Conservation (phyloP, 2,113 vertebrate genomes). For the Nycticryphes semicollaris region DNA sequence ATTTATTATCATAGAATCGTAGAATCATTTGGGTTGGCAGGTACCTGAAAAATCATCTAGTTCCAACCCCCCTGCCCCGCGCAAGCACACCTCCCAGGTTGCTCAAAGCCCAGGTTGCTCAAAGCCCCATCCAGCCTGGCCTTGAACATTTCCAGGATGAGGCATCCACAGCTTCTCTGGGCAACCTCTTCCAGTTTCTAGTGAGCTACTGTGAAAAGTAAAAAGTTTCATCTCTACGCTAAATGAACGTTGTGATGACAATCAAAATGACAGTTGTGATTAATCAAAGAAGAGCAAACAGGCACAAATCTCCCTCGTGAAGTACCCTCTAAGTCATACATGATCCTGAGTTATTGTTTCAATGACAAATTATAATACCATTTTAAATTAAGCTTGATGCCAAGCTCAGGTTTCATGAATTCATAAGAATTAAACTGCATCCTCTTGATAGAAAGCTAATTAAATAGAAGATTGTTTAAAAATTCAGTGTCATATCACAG, state of each 20-base stretch:
- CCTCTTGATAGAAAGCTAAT: not conserved
- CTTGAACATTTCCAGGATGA: not conserved
- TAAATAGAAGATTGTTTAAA: not conserved
- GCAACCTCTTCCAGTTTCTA: not conserved
- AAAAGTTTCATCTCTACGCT: not conserved
- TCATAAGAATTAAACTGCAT: not conserved
- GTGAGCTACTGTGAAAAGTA: not conserved
- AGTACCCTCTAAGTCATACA: not conserved
- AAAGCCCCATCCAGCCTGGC: not conserved
- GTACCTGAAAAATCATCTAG: not conserved
- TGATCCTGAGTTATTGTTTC: not conserved
- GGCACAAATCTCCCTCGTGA: not conserved
- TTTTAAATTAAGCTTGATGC: not conserved
- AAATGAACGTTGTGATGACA: too few species aligned
- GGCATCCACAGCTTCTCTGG: not conserved
- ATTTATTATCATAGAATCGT: not conserved
- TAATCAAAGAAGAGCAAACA: not conserved
- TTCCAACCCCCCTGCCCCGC: not conserved
- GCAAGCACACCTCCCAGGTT: not conserved
- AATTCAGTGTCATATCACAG: not conserved
- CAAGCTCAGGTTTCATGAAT: not conserved
- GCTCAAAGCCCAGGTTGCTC: not conserved
- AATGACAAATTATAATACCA: not conserved
- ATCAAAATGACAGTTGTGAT: not conserved
- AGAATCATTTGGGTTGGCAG: not conserved